A percentile compares a stretch with the other conserved stretches of the same genome.
These are phyloP conservation scores for Remorina albescens DNA, from an alignment of 2,797 vertebrate species.

Conservation along the genomic window DNA sequence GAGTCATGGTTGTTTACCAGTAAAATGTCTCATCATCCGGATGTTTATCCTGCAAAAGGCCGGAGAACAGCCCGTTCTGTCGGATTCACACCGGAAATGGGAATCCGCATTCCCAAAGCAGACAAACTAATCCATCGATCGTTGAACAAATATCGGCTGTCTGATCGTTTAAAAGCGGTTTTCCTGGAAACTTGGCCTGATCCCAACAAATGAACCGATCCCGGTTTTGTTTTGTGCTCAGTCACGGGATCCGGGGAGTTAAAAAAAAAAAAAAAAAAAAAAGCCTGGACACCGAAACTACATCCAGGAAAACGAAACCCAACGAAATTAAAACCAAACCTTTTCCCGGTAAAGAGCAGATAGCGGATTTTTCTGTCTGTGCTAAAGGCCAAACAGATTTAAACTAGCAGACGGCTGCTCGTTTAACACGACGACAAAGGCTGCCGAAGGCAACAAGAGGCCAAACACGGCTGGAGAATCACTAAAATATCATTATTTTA, in stretches of 20 bases:
- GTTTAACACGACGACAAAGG: constrained; percentile 15
- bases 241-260: constrained; percentile 82
- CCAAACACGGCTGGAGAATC: fast-evolving
- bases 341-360: fast-evolving
- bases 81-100: too few relatives aligned
- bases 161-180: background rate
- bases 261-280: too few relatives aligned
- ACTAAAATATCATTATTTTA: background rate
- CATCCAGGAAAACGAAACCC: constrained; percentile 47
- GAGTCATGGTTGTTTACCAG: background rate
- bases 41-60: fast-evolving
- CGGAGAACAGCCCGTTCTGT: background rate
- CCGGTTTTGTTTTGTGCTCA: constrained; percentile 32
- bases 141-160: too few relatives aligned
- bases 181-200: background rate
- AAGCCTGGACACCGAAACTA: constrained; percentile 29
- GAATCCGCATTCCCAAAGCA: background rate
- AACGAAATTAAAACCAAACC: constrained; percentile 64
- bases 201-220: background rate
- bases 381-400: too few relatives aligned
- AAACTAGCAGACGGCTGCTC: background rate
- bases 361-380: too few relatives aligned
- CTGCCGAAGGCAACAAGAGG: constrained; percentile 23
- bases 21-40: too few relatives aligned
- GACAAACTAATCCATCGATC: too few relatives aligned